Base-by-base conservation (phyloP, 2,888 invertebrate genomes). In the Eucriotettix oculatus region DNA sequence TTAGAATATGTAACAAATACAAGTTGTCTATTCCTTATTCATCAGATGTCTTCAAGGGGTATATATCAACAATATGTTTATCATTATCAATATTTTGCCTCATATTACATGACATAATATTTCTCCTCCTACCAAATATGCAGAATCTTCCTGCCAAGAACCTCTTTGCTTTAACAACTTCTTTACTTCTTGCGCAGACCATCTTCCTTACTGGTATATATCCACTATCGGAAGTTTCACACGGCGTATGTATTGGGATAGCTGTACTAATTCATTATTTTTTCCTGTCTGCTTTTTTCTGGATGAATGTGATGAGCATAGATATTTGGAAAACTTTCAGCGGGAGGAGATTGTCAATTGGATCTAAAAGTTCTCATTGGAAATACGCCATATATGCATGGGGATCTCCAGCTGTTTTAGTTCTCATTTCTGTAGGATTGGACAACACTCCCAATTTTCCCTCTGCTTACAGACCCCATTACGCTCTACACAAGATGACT, bases 251-350 rank as follows among this genome's bases (percentile, higher is more conserved):
- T 57, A 56, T 58, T 1, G 59, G 64, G 2, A 59, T 71, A 1
- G 72, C 70, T 5, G 66, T 72, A 1, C 52, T 67, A 3, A 68
- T 73, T 58, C 76, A 76, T 64, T 76, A 70, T 65, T 69, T 68
- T 61, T 74, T 71, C 65, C 67, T 76, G 43, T 69, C 73, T 0
- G 68, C 73, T 2, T 75, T 76, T 66, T 71, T 71, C 64, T 77
- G 77, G 77, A 73, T 74, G 72, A 75, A 72, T 63, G 69, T 74
- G 10, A 71, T 76, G 70, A 73, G 75, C 52, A 67, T 74, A 58
- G 76, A 76, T 63, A 71, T 75, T 53, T 75, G 72, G 68, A 66
- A 71, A 54, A 75, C 75, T 0, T 75, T 76, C 63, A n/a, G 40
- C 2, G 16, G 53, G 5, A n/a, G 11, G 16, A 14, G 12, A 17